Base-by-base conservation (phyloP, 2,888 invertebrate species). In the Eupsilia transversa region DNA sequence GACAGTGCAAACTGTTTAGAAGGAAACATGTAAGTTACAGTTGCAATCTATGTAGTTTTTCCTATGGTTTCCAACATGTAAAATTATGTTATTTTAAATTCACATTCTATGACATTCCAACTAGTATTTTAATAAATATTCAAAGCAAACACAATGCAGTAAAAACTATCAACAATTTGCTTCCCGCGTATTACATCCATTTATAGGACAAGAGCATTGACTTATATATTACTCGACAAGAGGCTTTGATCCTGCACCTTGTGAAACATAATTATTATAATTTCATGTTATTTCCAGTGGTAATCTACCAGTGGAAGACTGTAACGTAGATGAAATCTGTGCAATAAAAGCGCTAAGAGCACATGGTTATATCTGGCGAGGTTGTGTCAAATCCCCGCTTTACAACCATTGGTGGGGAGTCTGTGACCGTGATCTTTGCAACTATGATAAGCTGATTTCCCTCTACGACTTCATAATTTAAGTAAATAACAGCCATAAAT, bases 361-460 rank as follows among this genome's bases (percentile, higher is more conserved):
- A 23, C 84, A 91, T 33, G 94, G 94, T 2, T 95, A 94, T 63
- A 83, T 95, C 52, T 95, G 95, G 94, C 91, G 95, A 17, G 95
- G 95, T 9, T 96, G 95, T 77, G 65, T 94, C 6, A 88, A 88
- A 63, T 74, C 75, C 17, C 95, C 95, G 2, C 87, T 93, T 3
- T 96, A 93, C 80, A 95, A 96, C 83, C 93, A 95, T 79, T 95
- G 94, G 92, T 93, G 92, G 91, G 79, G 85, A 17, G 77, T 94
- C 0, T 95, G 95, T 57, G 91, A 94, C 38, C 82, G 74, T 14
- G 93, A 95, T 77, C 86, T 93, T 0, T 95, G 95, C 78, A 95
- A 95, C 75, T 88, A 90, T 68, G 94, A 94, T 63, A 66, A 77
- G 14, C 74, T 93, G 43, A 75, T 90, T 3, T 91, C 91, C 7